Evolutionary conservation across 2,797 vertebrate genomes (phyloP), one percentile per base, ranked within the genome.

Genomic region (Florisuga fusca): DNA sequence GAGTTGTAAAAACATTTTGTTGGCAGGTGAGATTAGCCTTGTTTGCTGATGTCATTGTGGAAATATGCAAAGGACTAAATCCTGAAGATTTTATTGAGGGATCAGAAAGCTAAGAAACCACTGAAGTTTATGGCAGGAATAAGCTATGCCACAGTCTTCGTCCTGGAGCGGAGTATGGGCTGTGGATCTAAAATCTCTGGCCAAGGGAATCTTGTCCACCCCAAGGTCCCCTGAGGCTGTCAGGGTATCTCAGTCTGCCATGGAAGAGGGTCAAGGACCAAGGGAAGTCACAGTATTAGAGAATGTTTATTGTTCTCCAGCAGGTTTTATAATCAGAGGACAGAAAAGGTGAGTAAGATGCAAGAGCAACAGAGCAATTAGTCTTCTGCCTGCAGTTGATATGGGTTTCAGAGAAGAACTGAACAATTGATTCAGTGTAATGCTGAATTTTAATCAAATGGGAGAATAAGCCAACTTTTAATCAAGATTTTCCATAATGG

Each of bases 401-500:
- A 78, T 23, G 18, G 54, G 90, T 87, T 97, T 95, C 76, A 68
- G 76, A 93, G 87, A 96, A 96, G 86, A 93, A 95, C 96, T 88
- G 92, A 95, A 96, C 94, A 96, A 97, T 97, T 97, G 97, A 97
- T 97, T 96, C 94, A 53, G 57, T 96, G 96, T 96, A 96, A 94
- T 71, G 87, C 89, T 96, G 95, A 95, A 97, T 97, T 97, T 97
- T 96, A 97, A 96, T 97, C 95, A 97, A 97, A 96, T 89, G 46
- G 83, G 92, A 93, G 92, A 97, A 97, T 97, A 96, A 96, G 92
- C 80, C 94, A 97, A 97, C 90, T 96, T 97, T 96, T 97, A 97
- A 97, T 97, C 96, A 97, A 97, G 96, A 96, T 96, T 96, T 97
- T 97, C 96, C 95, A 87, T 96, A 97, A 97, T 97, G 97, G 97